A percentile compares a stretch with the other conserved stretches of the same genome.
phyloP scores from a whole-genome alignment of 2,888 invertebrate species.

The Ichneumon xanthorius region DNA sequence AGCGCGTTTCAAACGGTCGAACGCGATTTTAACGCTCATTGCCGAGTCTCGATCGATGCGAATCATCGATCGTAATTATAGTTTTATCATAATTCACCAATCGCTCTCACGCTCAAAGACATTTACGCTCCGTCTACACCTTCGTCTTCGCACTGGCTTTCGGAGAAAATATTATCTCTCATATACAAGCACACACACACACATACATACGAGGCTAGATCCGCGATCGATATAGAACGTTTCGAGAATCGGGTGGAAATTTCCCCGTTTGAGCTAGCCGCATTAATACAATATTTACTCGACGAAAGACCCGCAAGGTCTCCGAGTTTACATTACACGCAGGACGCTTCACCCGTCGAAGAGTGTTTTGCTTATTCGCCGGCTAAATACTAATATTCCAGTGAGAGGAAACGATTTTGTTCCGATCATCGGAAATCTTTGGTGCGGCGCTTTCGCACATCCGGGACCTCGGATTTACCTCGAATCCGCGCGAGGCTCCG shows the following conservation, averaged over 20 bases:
- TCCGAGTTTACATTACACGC: constrained; percentile 37
- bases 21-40: background rate
- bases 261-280: constrained; percentile 59
- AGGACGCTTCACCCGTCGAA: constrained; percentile 12
- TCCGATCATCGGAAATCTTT: background rate
- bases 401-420: background rate
- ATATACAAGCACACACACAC: constrained; percentile 57
- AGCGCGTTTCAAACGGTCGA: constrained; percentile 1
- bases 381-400: constrained; percentile 2
- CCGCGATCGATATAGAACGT: constrained; percentile 58
- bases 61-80: background rate
- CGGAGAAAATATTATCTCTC: constrained; percentile 76
- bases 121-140: background rate
- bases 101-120: constrained; percentile 22
- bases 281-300: constrained; percentile 71
- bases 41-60: background rate
- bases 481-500: constrained; percentile 25
- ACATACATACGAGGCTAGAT: background rate
- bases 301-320: constrained; percentile 40
- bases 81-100: constrained; percentile 11
- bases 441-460: constrained; percentile 20
- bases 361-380: background rate
- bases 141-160: constrained; percentile 1
- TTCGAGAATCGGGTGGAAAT: constrained; percentile 33
- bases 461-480: constrained; percentile 60